Percentiles rank a stretch among this genome's conserved stretches.
phyloP scores from a whole-genome alignment of 2,797 vertebrate species.

The Hybognathus amarus region DNA sequence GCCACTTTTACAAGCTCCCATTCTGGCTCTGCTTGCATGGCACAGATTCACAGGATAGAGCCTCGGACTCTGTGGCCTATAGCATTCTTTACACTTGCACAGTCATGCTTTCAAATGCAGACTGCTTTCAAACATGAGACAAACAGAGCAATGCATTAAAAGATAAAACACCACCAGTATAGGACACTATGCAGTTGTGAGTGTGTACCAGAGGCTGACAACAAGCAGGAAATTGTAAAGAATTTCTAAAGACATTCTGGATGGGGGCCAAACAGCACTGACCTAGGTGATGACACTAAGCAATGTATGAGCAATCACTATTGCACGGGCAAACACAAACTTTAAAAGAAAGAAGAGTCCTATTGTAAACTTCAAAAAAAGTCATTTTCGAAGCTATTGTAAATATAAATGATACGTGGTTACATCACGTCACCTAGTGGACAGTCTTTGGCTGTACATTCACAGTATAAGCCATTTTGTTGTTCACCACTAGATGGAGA shows the following conservation, averaged over 20 bases:
- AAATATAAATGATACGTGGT: not conserved
- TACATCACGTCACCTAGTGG: slow-evolving; percentile 26
- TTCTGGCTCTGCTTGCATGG: slow-evolving; percentile 55
- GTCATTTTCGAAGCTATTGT: not conserved
- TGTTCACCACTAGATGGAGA: slow-evolving; percentile 26
- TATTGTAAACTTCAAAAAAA: not conserved
- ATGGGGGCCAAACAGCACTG: not conserved
- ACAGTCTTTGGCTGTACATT: slow-evolving; percentile 49
- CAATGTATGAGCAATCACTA: not conserved
- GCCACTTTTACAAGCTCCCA: slow-evolving; percentile 64
- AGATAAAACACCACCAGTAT: not conserved
- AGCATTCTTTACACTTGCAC: not conserved
- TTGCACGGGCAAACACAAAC: not conserved
- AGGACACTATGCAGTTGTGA: not conserved
- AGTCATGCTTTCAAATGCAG: slow-evolving; percentile 2
- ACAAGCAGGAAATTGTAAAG: not conserved
- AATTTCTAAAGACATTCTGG: slow-evolving; percentile 2
- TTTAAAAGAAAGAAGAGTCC: not conserved
- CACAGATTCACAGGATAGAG: slow-evolving; percentile 50
- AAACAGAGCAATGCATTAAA: not conserved
- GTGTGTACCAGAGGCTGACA: not conserved
- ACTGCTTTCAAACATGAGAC: not conserved
- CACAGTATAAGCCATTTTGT: not conserved
- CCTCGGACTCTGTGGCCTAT: slow-evolving; percentile 41
- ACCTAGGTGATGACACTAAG: too few relatives aligned